A percentile compares a stretch with the other conserved stretches of the same genome.
phyloP scores from a whole-genome alignment of 2,113 vertebrate species.

The Piprites chloris region DNA sequence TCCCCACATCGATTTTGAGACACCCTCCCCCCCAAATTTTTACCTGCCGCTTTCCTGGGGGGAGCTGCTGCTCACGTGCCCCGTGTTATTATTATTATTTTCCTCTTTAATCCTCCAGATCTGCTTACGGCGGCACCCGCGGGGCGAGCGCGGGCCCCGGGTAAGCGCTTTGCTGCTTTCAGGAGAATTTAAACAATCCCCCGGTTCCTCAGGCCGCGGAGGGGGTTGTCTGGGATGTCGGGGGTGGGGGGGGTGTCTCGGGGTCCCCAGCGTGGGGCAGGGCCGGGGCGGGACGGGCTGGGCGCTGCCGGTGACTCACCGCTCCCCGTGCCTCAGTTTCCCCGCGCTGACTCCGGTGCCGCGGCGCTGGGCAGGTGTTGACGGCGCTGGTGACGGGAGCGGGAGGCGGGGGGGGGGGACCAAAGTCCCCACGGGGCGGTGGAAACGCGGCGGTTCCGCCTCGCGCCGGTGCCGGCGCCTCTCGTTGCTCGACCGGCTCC shows the following conservation, averaged over 20 bases:
- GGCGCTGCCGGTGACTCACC: background rate
- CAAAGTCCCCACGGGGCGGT: background rate
- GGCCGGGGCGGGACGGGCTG: background rate
- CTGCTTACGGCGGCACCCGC: background rate
- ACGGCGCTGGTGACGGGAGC: background rate
- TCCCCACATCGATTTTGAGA: background rate
- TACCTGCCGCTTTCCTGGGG: background rate
- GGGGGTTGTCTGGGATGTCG: background rate
- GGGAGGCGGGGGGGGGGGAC: background rate
- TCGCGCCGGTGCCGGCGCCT: background rate
- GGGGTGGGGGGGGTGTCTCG: background rate
- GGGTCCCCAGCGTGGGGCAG: background rate
- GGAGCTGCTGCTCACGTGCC: background rate
- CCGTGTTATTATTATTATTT: background rate
- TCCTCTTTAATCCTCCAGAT: background rate
- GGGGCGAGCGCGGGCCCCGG: background rate
- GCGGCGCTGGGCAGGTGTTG: background rate
- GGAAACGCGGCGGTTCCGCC: background rate
- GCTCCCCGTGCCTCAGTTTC: background rate
- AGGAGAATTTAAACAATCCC: background rate
- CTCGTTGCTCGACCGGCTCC: fast-evolving
- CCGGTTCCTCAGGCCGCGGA: background rate
- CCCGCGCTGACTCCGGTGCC: background rate
- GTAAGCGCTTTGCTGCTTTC: background rate
- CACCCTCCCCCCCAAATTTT: background rate